Conservation (phyloP, 2,888 invertebrate genomes). For the Folsomia candida region DNA sequence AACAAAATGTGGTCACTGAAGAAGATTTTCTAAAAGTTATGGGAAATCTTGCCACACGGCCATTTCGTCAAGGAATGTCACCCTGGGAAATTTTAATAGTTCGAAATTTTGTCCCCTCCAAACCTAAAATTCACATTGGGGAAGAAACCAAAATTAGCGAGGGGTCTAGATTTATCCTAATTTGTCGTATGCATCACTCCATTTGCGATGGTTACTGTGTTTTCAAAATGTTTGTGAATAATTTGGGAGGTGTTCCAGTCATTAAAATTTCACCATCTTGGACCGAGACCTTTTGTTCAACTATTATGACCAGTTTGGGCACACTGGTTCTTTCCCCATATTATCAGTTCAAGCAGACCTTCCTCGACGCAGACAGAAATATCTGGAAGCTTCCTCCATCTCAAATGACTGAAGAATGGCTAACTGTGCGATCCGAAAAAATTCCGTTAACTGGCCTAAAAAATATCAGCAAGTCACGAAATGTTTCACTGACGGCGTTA, state of each 20-base stretch:
- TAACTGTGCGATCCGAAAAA: slow-evolving; percentile 30
- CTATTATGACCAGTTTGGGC: slow-evolving; percentile 19
- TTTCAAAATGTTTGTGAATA: slow-evolving; percentile 31
- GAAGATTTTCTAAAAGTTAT: slow-evolving; percentile 34
- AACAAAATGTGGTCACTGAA: slow-evolving; percentile 23
- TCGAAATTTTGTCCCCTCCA: slow-evolving; percentile 17
- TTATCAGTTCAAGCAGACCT: slow-evolving; percentile 33
- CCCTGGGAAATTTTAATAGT: slow-evolving; percentile 48
- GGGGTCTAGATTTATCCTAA: slow-evolving; percentile 22
- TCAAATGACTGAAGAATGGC: slow-evolving; percentile 27
- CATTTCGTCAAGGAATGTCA: slow-evolving; percentile 31
- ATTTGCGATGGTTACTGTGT: slow-evolving; percentile 39
- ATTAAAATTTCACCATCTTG: slow-evolving; percentile 18
- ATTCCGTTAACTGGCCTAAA: slow-evolving; percentile 36
- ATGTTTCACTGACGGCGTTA: slow-evolving; percentile 39
- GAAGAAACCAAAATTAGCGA: no score
- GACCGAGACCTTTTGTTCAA: not conserved
- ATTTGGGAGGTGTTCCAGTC: slow-evolving; percentile 24
- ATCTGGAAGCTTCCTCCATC: slow-evolving; percentile 43
- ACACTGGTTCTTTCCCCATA: slow-evolving; percentile 28
- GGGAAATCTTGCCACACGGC: slow-evolving; percentile 31
- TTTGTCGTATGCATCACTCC: slow-evolving; percentile 44
- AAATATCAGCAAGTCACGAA: slow-evolving; percentile 28
- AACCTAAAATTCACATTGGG: slow-evolving; percentile 16
- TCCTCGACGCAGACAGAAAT: slow-evolving; percentile 41